These are phyloP conservation scores for Variabilichromis moorii DNA, from an alignment of 2,113 vertebrate species.

Conservation along the genomic window DNA sequence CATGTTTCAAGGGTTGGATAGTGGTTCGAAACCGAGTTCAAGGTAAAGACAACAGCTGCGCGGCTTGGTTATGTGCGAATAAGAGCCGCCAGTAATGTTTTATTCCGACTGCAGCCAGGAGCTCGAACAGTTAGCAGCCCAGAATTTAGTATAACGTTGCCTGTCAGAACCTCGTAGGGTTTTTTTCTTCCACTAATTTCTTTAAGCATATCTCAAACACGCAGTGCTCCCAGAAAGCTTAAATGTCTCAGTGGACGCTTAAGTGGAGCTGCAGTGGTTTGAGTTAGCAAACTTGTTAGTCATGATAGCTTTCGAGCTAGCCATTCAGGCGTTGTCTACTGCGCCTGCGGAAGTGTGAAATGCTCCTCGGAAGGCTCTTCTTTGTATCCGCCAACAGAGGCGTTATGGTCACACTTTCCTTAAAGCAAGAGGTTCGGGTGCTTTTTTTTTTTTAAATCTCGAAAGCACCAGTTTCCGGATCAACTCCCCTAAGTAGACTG, in stretches of 20 bases:
- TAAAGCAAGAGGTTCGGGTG: not conserved
- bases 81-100: not conserved
- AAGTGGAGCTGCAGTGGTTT: not conserved
- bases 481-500: too few relatives aligned
- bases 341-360: constrained; percentile 53
- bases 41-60: constrained; percentile 63
- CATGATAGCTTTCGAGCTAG: constrained; percentile 42
- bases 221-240: too few relatives aligned
- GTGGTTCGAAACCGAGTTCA: constrained; percentile 70
- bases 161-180: not conserved
- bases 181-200: not conserved
- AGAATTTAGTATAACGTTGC: not conserved
- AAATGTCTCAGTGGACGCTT: not conserved
- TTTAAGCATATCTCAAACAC: not conserved
- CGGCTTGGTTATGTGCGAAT: not conserved
- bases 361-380: not conserved
- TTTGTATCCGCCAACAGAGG: constrained; percentile 17
- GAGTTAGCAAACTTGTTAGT: not conserved
- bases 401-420: not conserved
- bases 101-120: not conserved
- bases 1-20: constrained; percentile 79
- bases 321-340: constrained; percentile 59
- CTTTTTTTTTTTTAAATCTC: not conserved
- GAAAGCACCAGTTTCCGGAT: not conserved
- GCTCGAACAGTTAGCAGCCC: not conserved